Evolutionary conservation across 2,888 invertebrate species (phyloP), one percentile per base, ranked within the genome.

Genomic region (Sphinx pinastri): DNA sequence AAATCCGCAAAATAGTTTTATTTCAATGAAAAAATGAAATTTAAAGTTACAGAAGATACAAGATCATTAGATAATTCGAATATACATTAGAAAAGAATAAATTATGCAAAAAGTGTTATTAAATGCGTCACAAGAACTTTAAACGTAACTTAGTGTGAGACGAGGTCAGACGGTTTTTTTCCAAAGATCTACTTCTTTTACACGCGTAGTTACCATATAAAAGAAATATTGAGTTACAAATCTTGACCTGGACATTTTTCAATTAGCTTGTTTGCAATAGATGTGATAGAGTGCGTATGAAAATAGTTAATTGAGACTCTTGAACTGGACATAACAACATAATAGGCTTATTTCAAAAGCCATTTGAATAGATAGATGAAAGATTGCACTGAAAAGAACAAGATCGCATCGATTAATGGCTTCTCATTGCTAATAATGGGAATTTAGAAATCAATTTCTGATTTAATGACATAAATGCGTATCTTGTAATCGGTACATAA

Each of bases 21-120:
- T n/a, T n/a, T n/a, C n/a, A n/a, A n/a, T n/a, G n/a, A n/a, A n/a
- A 8, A 5, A 38, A 38, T 8, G 10, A 11, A 55, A 55, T 25
- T 55, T 55, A 55, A 55, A 55, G 19, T 19, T 19, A 54, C 16
- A 55, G 19, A 19, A 55, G 5, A 19, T 55, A 55, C 19, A 19
- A 55, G 11, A 55, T 19, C 55, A 11, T 55, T 10, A 19, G 16
- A 55, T 16, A 55, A 19, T 19, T 55, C 19, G 11, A 55, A 55
- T 55, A 55, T 19, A 19, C 11, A 19, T 54, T 55, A 55, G 54
- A 54, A 54, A 54, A 55, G 55, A 11, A 55, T 55, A 19, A 19
- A 55, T 55, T 55, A 19, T n/a, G 55, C 55, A 55, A 55, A 55
- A 55, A 55, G 19, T 19, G 52, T 52, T 52, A n/a, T 16, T 25